Evolutionary conservation across 2,888 invertebrate species (phyloP), one percentile per base, ranked within the genome.

Genomic region (Automeris io): DNA sequence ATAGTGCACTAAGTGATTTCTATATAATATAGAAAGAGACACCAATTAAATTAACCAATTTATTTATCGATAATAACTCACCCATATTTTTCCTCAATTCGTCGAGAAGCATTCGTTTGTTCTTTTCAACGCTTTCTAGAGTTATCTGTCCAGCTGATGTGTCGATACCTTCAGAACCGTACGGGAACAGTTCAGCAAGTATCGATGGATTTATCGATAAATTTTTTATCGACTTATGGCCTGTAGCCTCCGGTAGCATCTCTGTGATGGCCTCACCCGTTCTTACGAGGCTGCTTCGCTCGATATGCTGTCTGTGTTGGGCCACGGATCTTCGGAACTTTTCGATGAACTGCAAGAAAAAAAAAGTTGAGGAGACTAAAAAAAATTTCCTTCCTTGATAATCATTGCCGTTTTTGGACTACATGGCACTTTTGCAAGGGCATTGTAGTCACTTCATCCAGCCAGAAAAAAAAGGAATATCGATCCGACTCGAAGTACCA

Each of bases 51-150:
- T n/a, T n/a, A n/a, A n/a, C n/a, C n/a, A n/a, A n/a, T n/a, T n/a
- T n/a, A n/a, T n/a, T n/a, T n/a, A n/a, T n/a, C n/a, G n/a, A n/a
- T n/a, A n/a, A n/a, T n/a, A n/a, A n/a, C n/a, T n/a, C n/a, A n/a
- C 61, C 24, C 29, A 79, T 32, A 0, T 47, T 47, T 1, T 52
- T 46, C 43, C 75, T 82, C 1, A 83, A 42, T 34, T 63, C 53
- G 0, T 47, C 42, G 19, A 87, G 41, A 1, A 87, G 43, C 1
- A 57, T 35, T 13, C 86, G 45, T 49, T 87, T 87, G 11, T 76
- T 86, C 18, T 39, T 67, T 43, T 87, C 87, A 32, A 87, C 71
- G 31, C 69, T 70, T 39, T 77, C 75, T 1, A 87, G 32, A 1
- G 62, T 67, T 1, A 87, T 56, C 35, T 75, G 62, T 0, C 74